Evolutionary conservation across 2,888 invertebrate genomes (phyloP), one percentile per base, ranked within the genome.

Genomic region (Cartodere bifasciata): DNA sequence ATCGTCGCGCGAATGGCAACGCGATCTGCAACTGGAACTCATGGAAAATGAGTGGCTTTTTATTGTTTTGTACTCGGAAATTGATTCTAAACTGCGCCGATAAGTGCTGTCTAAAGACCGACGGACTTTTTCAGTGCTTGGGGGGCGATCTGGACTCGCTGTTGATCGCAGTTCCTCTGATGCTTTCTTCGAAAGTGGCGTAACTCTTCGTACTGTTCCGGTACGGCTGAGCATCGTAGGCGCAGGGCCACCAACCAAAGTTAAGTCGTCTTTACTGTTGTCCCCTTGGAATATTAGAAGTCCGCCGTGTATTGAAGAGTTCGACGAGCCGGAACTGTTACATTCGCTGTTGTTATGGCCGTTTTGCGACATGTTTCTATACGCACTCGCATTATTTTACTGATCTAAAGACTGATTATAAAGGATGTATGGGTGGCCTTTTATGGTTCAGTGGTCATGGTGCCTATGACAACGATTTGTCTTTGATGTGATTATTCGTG

Each of bases 21-120:
- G 45, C 12, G 48, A 46, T 5, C 48, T 42, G 28, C 48, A 45
- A 4, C 49, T 36, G 5, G 41, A 45, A 4, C 45, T 44, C 12
- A 46, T 41, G 2, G 55, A 55, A 39, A 57, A 54, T 2, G 53
- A 54, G 32, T 47, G 49, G 32, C 54, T 56, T n/a, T n/a, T n/a
- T n/a, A n/a, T n/a, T 6, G 56, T 44, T 39, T 54, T 58, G 34
- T 57, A 52, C 39, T 61, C 61, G 1, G 57, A 56, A 39, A 61
- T 60, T 2, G 59, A 59, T 34, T 60, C 59, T 30, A 61, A 46
- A 39, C 60, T 60, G 27, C 49, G 54, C 25, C 57, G 49, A 32
- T 49, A 46, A 9, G 48, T 46, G 34, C 46, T 50, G 28, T 53
- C 53, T 24, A 51, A 35, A 4, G 49, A 48, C 36, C 46, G 38